Base-by-base conservation (phyloP, 2,113 vertebrate genomes). In the Mus pahari region DNA sequence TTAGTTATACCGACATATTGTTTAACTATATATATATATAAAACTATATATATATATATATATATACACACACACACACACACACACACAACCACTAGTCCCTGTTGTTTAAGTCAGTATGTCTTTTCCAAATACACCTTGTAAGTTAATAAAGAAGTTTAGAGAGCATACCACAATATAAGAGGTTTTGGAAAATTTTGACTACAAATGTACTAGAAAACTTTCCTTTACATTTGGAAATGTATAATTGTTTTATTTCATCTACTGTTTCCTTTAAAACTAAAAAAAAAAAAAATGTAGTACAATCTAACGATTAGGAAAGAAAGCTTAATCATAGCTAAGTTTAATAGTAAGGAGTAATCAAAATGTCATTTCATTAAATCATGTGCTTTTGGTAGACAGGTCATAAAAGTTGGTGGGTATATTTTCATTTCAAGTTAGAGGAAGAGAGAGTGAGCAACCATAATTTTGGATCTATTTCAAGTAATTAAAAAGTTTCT, bases 341-440 rank as follows among this genome's bases (percentile, higher is more conserved):
- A 66, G 66, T 86, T 2, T 91, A 36, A 17, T 71, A 66, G 70
- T 83, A 94, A 92, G 58, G 2, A 71, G 1, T 64, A 10, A 95
- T 73, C 42, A 94, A 86, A 89, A 79, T 66, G 28, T 88, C 20
- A 66, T 22, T 96, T n/a, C 17, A 74, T 91, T 94, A 91, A 60
- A 48, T 48, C 62, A 73, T 24, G 84, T 11, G 70, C 90, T 94
- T 94, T 10, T 48, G n/a, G 10, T 55, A 92, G 9, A 88, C 8
- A 73, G 42, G 20, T 62, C 70, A 60, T 81, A 19, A 83, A 42
- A 94, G 16, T 58, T 95, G 53, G 95, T 53, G 31, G 48, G 55
- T 62, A 45, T 19, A 58, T 96, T 95, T 96, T 96, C 89, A 86
- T 71, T 75, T 79, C 83, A 81, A 70, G 9, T 89, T 91, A 73